Evolutionary conservation across 2,888 invertebrate genomes (phyloP), one percentile per base, ranked within the genome.

Genomic region (Cryptocheilus praepositus): DNA sequence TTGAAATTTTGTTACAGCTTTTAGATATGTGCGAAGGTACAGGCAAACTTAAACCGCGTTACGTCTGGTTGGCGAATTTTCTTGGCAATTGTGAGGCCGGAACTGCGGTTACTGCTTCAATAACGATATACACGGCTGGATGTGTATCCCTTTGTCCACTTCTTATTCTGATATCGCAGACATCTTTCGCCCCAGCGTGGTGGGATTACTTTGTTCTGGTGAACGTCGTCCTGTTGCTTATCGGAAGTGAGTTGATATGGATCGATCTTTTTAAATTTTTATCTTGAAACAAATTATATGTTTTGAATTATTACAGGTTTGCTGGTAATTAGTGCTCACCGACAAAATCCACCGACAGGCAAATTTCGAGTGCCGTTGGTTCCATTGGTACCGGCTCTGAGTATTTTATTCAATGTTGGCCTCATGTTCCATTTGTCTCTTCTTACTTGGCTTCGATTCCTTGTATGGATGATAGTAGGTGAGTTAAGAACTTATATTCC

Each of bases 381-480:
- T 58, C 96, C 96, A 0, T 89, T 94, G 28, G 85, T 96, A 60
- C 96, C 96, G 0, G 94, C 94, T 0, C 85, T 94, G 19, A 95
- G 96, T 80, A 95, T 96, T 69, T 90, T 95, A 75, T 92, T 94
- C 82, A 96, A 96, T 84, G 92, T 96, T 4, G 94, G 93, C 75
- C 91, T 96, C 61, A 96, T 96, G 95, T 92, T 95, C 36, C 95
- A 95, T 80, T 90, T 96, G 61, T 95, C 95, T 74, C 91, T 93
- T 0, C 89, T 95, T 19, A 96, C 96, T 0, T 96, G 96, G 96
- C 90, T 95, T 4, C 91, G 96, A 46, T 96, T 96, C 85, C 92
- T 95, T 77, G 93, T 95, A 54, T 96, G 96, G 96, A 95, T 96
- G 92, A 91, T 94, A 52, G 86, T 96, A 66, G 96, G 96, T 93